These are phyloP conservation scores for Dicycla oo DNA, from an alignment of 2,888 invertebrate species.

Conservation along the genomic window DNA sequence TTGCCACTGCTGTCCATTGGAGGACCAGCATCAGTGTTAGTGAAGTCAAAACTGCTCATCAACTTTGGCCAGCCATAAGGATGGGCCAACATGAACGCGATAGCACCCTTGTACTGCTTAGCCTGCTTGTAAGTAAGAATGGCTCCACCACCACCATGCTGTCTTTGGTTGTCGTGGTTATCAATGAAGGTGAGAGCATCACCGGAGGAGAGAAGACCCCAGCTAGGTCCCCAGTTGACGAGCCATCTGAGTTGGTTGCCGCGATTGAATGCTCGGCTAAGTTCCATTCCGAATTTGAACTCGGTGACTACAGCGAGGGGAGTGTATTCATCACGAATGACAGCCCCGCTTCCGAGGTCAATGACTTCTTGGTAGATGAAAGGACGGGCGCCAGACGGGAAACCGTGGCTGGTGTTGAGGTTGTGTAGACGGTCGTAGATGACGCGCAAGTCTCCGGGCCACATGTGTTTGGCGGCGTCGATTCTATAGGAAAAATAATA, in stretches of 20 bases:
- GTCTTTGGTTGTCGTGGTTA: slow-evolving; percentile 97
- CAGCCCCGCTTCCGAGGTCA: slow-evolving; percentile 91
- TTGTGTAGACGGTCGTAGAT: slow-evolving; percentile 92
- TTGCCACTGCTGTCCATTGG: slow-evolving; percentile 92
- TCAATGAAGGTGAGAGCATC: slow-evolving; percentile 95
- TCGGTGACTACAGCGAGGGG: slow-evolving; percentile 93
- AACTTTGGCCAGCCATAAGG: slow-evolving; percentile 94
- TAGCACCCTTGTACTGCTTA: slow-evolving; percentile 94
- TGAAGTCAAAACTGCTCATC: slow-evolving; percentile 96
- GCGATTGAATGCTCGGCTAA: slow-evolving; percentile 85
- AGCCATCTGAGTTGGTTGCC: slow-evolving; percentile 92
- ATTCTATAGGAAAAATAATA: slow-evolving; percentile 83
- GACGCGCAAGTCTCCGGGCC: slow-evolving; percentile 93
- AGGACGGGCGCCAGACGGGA: slow-evolving; percentile 91
- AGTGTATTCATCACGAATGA: slow-evolving; percentile 88
- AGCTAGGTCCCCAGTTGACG: slow-evolving; percentile 91
- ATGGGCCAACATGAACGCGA: slow-evolving; percentile 96
- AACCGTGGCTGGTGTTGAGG: slow-evolving; percentile 92
- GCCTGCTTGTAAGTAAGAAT: slow-evolving; percentile 93
- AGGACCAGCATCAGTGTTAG: slow-evolving; percentile 92
- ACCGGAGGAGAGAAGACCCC: slow-evolving; percentile 91
- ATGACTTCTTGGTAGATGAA: slow-evolving; percentile 95
- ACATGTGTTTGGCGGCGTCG: slow-evolving; percentile 95
- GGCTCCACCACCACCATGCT: slow-evolving; percentile 91
- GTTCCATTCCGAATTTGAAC: slow-evolving; percentile 88